phyloP scores from a whole-genome alignment of 2,888 invertebrate species.

The Glaucopsyche alexis region DNA sequence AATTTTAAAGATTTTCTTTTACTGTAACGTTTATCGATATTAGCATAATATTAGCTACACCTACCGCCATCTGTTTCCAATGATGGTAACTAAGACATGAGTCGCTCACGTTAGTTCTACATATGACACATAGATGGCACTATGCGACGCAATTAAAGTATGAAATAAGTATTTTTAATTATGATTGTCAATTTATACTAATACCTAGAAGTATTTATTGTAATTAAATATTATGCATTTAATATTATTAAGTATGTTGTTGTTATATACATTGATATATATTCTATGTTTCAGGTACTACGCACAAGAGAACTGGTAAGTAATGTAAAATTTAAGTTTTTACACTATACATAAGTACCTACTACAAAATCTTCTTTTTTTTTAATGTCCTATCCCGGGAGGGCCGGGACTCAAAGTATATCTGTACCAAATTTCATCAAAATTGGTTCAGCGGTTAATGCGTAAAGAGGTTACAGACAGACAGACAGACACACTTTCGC shows the following conservation, averaged over 20 bases:
- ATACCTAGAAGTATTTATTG: too few species aligned
- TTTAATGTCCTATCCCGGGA: too few species aligned
- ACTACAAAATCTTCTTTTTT: too few species aligned
- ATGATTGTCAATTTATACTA: too few species aligned
- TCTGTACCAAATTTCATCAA: too few species aligned
- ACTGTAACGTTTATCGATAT: background rate
- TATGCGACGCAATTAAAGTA: constrained; percentile 31
- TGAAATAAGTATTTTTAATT: too few species aligned
- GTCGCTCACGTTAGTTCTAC: constrained; percentile 43
- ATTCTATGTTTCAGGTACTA: constrained; percentile 77
- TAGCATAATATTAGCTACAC: constrained; percentile 12
- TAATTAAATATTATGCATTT: background rate
- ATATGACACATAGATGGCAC: constrained; percentile 53
- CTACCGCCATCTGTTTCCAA: constrained; percentile 47
- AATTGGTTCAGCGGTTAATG: too few species aligned
- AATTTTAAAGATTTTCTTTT: background rate
- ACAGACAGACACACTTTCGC: too few species aligned
- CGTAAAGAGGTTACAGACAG: too few species aligned
- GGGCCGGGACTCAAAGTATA: too few species aligned
- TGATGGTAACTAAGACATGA: constrained; percentile 38
- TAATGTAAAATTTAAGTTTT: constrained; percentile 49
- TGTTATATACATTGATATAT: constrained; percentile 50
- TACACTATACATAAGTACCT: constrained; percentile 19
- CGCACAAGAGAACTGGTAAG: constrained; percentile 76
- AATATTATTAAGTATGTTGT: constrained; percentile 34